Percentiles rank a stretch among this genome's conserved stretches.
These are phyloP conservation scores for Cyphomyrus plagiostoma DNA, from an alignment of 2,113 vertebrate genomes.

Conservation along the genomic window DNA sequence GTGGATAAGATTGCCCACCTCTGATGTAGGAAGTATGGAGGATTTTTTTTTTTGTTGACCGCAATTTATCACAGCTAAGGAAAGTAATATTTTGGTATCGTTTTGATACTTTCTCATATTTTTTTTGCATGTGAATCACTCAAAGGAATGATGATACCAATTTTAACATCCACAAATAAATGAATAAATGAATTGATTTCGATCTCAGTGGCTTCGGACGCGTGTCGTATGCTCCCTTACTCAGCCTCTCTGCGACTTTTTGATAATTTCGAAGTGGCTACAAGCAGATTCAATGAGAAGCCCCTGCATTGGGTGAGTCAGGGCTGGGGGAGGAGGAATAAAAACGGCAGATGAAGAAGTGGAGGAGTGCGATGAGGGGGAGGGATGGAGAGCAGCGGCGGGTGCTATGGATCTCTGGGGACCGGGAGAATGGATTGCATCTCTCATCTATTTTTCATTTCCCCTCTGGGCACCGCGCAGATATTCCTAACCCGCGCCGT, in stretches of 20 bases:
- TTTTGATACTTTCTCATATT: not conserved
- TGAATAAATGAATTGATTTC: not conserved
- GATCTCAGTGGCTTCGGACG: not conserved
- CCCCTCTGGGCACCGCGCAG: not conserved
- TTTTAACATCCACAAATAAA: not conserved
- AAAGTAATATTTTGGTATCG: not conserved
- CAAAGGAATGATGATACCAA: not conserved
- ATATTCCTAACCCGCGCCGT: slow-evolving; percentile 7
- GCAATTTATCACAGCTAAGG: not conserved
- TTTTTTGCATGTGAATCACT: not conserved
- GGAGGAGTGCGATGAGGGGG: not conserved
- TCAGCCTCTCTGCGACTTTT: not conserved
- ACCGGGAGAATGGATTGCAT: slow-evolving; percentile 17
- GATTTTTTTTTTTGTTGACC: not conserved
- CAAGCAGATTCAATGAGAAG: not conserved
- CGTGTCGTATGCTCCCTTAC: not conserved
- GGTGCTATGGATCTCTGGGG: slow-evolving; percentile 12
- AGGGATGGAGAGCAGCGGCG: slow-evolving; percentile 5
- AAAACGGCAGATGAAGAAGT: not conserved
- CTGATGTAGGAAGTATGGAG: not conserved
- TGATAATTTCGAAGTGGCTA: not conserved
- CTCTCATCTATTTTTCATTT: slow-evolving; percentile 26
- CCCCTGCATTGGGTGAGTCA: not conserved
- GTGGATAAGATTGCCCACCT: too few species aligned
- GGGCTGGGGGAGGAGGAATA: slow-evolving; percentile 1